These are phyloP conservation scores for Cheilosia pagana DNA, from an alignment of 2,888 invertebrate genomes.

Conservation along the genomic window DNA sequence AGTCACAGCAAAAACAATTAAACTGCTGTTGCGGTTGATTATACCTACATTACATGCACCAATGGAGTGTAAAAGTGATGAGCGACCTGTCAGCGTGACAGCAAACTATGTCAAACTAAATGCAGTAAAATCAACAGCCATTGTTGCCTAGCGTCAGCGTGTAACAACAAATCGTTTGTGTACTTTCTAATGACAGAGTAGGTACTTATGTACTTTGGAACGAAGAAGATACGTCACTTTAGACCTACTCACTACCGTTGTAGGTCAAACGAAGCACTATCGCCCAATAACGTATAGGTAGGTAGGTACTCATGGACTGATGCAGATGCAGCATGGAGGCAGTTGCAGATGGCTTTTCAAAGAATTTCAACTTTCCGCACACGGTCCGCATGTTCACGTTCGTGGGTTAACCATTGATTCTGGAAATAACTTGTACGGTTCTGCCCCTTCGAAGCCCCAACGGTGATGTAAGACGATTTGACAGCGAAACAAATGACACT, in stretches of 20 bases:
- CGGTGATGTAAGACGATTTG: constrained; percentile 67
- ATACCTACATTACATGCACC: constrained; percentile 64
- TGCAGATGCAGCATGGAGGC: constrained; percentile 22
- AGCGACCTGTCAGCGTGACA: constrained; percentile 73
- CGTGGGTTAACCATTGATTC: constrained; percentile 41
- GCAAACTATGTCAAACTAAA: constrained; percentile 63
- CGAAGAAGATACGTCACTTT: constrained; percentile 16
- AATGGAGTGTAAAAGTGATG: constrained; percentile 73
- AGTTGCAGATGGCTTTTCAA: constrained; percentile 31
- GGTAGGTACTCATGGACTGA: constrained; percentile 16
- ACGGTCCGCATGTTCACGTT: constrained; percentile 2
- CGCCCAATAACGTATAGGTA: constrained; percentile 10
- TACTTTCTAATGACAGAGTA: constrained; percentile 55
- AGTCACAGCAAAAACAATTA: constrained; percentile 58
- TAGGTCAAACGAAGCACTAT: constrained; percentile 38
- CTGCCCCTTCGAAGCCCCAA: constrained; percentile 13
- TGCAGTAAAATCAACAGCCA: constrained; percentile 64
- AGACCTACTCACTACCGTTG: constrained; percentile 37
- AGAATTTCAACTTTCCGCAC: constrained; percentile 26
- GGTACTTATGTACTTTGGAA: constrained; percentile 10
- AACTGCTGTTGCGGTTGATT: constrained; percentile 59
- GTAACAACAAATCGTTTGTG: constrained; percentile 35
- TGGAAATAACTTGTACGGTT: constrained; percentile 50
- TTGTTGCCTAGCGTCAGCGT: constrained; percentile 32
- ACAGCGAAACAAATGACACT: constrained; percentile 70